Base-by-base conservation (phyloP, 2,797 vertebrate species). In the Leptatherina wallacei region DNA sequence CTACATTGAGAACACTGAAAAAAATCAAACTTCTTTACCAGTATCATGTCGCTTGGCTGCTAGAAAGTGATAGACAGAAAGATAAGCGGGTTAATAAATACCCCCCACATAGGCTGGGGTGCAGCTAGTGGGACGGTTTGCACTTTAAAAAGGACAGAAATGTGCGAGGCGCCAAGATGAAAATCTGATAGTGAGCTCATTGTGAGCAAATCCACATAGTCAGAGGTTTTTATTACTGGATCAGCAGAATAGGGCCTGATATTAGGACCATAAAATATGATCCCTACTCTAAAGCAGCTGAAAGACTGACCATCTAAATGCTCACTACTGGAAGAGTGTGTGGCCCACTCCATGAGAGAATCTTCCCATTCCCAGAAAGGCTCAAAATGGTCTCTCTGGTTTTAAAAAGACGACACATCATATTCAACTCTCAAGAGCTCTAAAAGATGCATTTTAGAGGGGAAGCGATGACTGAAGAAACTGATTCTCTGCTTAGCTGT, bases 111-210 rank as follows among this genome's bases (percentile, higher is more conserved):
- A 64, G 55, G 51, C 77, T 71, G 76, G 58, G 29, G 40, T 82
- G 80, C 75, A 78, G 69, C 73, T 66, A 29, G 18, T 47, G 36
- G 82, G 79, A 87, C 49, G 24, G 66, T 89, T 86, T 86, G 82
- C 83, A 88, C 87, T 92, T 89, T 79, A 27, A 85, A 91, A 91
- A 89, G 78, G 69, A 87, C 85, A 91, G 74, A 92, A 92, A 92
- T 83, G 85, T 84, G 80, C 55, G 54, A 84, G 76, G 84, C 83
- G 84, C 82, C 78, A 75, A 88, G 88, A 86, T 86, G 75, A 85
- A 93, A 91, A 92, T 89, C 80, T 66, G 51, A 91, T 89, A 80
- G 69, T 70, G 80, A 71, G 83, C 77, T 89, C 87, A 88, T 92
- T 93, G 89, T 58, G 27, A 77, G 65, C 70, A 76, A 55, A 86